Evolutionary conservation across 2,888 invertebrate genomes (phyloP), one percentile per base, ranked within the genome.

Genomic region (Hesperia comma): DNA sequence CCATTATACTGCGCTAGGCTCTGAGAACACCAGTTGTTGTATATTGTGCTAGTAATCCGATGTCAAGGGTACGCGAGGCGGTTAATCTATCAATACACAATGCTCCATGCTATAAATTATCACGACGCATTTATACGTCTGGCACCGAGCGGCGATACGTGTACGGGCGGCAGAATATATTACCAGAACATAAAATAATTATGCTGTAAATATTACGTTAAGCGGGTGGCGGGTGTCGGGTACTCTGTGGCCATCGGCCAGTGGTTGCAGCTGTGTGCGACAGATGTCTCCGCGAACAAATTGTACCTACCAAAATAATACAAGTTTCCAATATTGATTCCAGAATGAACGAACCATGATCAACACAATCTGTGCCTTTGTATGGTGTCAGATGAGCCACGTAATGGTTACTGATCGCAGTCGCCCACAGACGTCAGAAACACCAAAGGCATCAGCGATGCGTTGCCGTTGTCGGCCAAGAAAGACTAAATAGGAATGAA

Each of bases 191-290:
- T 75, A 78, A 81, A 81, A 84, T 83, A 79, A 82, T 79, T 77
- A 73, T 72, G 79, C 77, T 77, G 79, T 83, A 86, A 84, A 85
- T 81, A 84, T 62, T 70, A 76, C 70, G 77, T 77, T 75, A 74
- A 76, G 71, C 71, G 32, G 33, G 26, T 26, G 26, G 26, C 26
- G 5, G 26, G 5, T 26, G 26, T 71, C 71, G 32, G 33, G 6
- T 37, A 63, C 61, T 41, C 61, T 62, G 70, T 71, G 68, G 68
- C 55, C 63, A 62, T 49, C 63, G 26, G 63, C 64, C 64, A 64
- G 46, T 56, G 37, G 53, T 41, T 49, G 37, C 26, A 46, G 56
- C 58, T 46, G 57, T 43, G 32, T 33, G 51, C 63, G 49, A 67
- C 63, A 61, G 63, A 68, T 68, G 53, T 61, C 40, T 63, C 58